These are phyloP conservation scores for Desmophyllum pertusum DNA, from an alignment of 92 coral and sea anemone species.

Conservation along the genomic window DNA sequence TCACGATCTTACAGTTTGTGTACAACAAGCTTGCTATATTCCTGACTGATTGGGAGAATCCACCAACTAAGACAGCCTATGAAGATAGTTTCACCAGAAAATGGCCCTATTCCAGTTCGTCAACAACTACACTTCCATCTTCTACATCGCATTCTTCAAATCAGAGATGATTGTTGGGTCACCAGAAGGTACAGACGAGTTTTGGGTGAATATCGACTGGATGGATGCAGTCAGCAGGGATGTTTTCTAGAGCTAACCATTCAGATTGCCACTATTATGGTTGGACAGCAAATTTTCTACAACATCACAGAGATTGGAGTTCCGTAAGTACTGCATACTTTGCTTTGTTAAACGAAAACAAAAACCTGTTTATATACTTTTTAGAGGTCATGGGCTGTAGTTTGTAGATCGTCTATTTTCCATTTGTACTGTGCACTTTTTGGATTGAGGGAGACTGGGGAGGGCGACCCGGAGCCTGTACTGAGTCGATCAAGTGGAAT, in stretches of 20 bases:
- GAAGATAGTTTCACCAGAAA: slow-evolving; percentile 90
- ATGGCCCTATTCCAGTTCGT: slow-evolving; percentile 98
- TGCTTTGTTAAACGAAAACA: background rate
- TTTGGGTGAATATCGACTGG: slow-evolving; percentile 72
- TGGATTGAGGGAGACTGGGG: too few relatives aligned
- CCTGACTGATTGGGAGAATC: slow-evolving; percentile 98
- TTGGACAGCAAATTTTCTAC: slow-evolving; percentile 93
- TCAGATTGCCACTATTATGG: slow-evolving; percentile 92
- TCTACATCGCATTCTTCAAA: slow-evolving; percentile 98
- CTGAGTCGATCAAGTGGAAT: too few relatives aligned
- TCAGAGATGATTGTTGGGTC: slow-evolving; percentile 88
- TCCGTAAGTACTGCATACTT: slow-evolving; percentile 74
- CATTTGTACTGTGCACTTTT: too few relatives aligned
- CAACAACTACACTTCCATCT: slow-evolving; percentile 91
- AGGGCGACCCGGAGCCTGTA: too few relatives aligned
- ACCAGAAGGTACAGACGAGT: slow-evolving; percentile 79
- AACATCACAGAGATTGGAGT: slow-evolving; percentile 89
- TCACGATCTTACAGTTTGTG: slow-evolving; percentile 73
- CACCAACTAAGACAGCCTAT: slow-evolving; percentile 87
- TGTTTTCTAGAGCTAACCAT: slow-evolving; percentile 92
- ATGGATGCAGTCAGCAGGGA: slow-evolving; percentile 95
- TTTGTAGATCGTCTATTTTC: too few relatives aligned
- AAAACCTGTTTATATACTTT: background rate
- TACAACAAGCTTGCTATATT: slow-evolving; percentile 86
- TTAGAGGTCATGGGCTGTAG: too few relatives aligned